Evolutionary conservation across 2,113 vertebrate species (phyloP).

Genomic region (Alosa alosa): DNA sequence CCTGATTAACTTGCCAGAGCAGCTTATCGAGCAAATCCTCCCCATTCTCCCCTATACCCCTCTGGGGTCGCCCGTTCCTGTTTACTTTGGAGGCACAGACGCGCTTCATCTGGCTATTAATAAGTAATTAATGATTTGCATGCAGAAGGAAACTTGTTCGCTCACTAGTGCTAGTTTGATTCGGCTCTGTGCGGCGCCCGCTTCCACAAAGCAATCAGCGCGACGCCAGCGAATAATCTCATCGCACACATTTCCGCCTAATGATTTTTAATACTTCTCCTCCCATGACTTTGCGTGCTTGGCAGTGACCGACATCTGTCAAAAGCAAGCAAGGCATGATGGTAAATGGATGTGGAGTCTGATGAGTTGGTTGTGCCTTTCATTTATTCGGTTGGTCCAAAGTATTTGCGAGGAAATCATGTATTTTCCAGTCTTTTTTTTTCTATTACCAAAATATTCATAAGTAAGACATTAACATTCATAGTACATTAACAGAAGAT

Average conservation of each 20-base stretch:
- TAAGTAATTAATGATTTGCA: slow-evolving; percentile 63
- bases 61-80: slow-evolving; percentile 43
- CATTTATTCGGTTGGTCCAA: not conserved
- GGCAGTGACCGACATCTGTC: slow-evolving; percentile 25
- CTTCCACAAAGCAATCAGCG: slow-evolving; percentile 60
- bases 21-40: slow-evolving; percentile 41
- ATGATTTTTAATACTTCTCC: slow-evolving; percentile 55
- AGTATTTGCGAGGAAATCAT: not conserved
- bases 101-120: slow-evolving; percentile 62
- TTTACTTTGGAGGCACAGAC: slow-evolving; percentile 60
- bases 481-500: not conserved
- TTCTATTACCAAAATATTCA: not conserved
- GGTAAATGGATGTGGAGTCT: not conserved
- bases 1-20: slow-evolving; percentile 45
- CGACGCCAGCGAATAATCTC: slow-evolving; percentile 55
- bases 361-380: not conserved
- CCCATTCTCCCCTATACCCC: slow-evolving; percentile 27
- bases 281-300: slow-evolving; percentile 38
- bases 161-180: slow-evolving; percentile 45
- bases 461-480: not conserved
- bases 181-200: slow-evolving; percentile 40
- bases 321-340: not conserved
- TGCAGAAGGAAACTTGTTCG: slow-evolving; percentile 42
- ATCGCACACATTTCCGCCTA: slow-evolving; percentile 56
- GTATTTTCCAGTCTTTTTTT: not conserved